Base-by-base conservation (phyloP, 1,140 invertebrate species). In the Rhopalosiphum maidis region DNA sequence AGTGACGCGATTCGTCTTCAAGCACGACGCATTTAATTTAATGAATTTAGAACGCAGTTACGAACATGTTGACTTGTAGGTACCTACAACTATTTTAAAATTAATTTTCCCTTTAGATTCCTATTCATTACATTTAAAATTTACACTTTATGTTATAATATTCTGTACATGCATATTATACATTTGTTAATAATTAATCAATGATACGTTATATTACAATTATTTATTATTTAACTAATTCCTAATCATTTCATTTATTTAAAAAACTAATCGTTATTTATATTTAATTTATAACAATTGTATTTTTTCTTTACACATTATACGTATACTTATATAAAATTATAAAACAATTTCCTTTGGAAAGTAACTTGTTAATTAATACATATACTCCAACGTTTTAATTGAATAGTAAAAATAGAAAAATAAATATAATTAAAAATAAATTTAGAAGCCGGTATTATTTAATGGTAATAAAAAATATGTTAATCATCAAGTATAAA, bases 31-130 rank as follows among this genome's bases (percentile, higher is more conserved):
- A 48, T 88, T 48, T 48, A 48, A 77, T 48, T 88, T 88, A 88
- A 88, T 48, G 43, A 88, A 88, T 35, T 88, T 48, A 35, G 30
- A 88, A 88, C 43, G 85, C 23, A 88, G 43, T 88, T 43, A 77
- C 60, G 60, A 77, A 77, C 30, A 46, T 46, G 85, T 87, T 43
- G 9, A 7, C 21, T 87, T 87, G 15, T 46, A 46, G 85, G 43
- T 43, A 60, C 9, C 11, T 77, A 85, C 8, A 21, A 48, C 30
- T 88, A 46, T 30, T 30, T 88, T 48, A 88, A 48, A 88, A 88
- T 88, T 48, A 35, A 88, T 88, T 88, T 88, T 7, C n/a, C n/a
- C 30, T 51, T 88, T 48, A 18, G 18, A n/a, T 48, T 41, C 82
- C 15, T 51, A n/a, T 48, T n/a, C 43, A 46, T 86, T 41, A 23